Base-by-base conservation (phyloP, 2,888 invertebrate species). In the Sarcophaga caerulescens region DNA sequence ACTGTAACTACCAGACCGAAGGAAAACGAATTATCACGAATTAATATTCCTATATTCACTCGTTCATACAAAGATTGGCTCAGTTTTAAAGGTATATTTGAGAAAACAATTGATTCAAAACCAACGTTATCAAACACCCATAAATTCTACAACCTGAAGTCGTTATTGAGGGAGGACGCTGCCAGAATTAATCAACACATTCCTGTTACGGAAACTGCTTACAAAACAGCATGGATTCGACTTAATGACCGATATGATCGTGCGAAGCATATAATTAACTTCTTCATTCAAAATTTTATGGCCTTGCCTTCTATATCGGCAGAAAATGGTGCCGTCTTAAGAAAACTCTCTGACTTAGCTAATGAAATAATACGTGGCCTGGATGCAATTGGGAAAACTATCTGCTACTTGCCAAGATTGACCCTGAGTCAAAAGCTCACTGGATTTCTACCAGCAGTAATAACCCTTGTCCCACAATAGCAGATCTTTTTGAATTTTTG, bases 41-140 rank as follows among this genome's bases (percentile, higher is more conserved):
- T 88, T 23, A 63, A 70, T 19, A 79, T 86, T 69, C 74, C 75
- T 14, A 10, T 35, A 19, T 88, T 87, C 73, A 19, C 73, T 4
- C 87, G 88, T 4, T 66, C 80, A 8, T 88, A 84, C 47, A 87
- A 85, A 19, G 77, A 86, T 52, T 88, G 87, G 87, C 86, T 84
- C 2, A 52, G 83, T 11, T 85, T 87, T 59, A 84, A 78, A 47
- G 83, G 88, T 47, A 17, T 87, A 25, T 87, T 84, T 52, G 75
- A 23, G 45, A 77, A 78, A 19, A 71, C 87, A 44, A 70, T 85
- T 5, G 81, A 81, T 57, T 74, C 78, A 23, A 88, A 81, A 21
- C 12, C 74, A 12, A 69, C 63, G 6, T 70, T 88, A 11, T 81
- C 85, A 4, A 59, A 66, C 17, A 85, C 84, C 0, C 85, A 88